These are phyloP conservation scores for Acrocera orbiculus DNA, from an alignment of 2,888 invertebrate genomes.

Conservation along the genomic window DNA sequence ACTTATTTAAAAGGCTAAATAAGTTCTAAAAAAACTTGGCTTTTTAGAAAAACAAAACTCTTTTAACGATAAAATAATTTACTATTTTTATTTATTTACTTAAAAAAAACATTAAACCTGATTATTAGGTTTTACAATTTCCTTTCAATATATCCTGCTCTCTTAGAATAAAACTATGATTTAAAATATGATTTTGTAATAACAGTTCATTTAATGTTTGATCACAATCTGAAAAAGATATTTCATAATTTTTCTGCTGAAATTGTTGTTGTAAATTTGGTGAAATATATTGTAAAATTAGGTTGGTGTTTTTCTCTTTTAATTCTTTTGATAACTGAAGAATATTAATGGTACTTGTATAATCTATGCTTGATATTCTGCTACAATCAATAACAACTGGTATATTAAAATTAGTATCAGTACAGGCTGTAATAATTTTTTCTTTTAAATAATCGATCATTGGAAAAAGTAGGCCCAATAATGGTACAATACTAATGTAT, in stretches of 20 bases:
- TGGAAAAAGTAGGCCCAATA: conserved; percentile 51
- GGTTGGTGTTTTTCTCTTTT: conserved; percentile 34
- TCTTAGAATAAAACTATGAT: too few relatives aligned
- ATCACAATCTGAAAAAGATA: not conserved
- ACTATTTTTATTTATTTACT: too few relatives aligned
- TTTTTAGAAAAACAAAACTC: too few relatives aligned
- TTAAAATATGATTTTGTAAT: too few relatives aligned
- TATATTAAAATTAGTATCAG: conserved; percentile 29
- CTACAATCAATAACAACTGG: conserved; percentile 46
- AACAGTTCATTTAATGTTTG: too few relatives aligned
- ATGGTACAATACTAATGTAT: conserved; percentile 43
- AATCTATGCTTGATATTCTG: conserved; percentile 47
- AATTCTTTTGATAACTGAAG: conserved; percentile 39
- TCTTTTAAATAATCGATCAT: conserved; percentile 46
- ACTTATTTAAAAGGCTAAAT: too few relatives aligned
- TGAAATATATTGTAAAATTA: conserved; percentile 25
- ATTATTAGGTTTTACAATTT: too few relatives aligned
- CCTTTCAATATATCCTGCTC: too few relatives aligned
- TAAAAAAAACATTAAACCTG: too few relatives aligned
- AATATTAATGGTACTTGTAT: conserved; percentile 45
- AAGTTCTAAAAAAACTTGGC: too few relatives aligned
- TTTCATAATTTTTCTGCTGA: too few relatives aligned
- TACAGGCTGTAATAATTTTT: conserved; percentile 35
- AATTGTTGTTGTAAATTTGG: conserved; percentile 8
- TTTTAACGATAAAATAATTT: too few relatives aligned